These are phyloP conservation scores for Itoplectis maculator DNA, from an alignment of 2,888 invertebrate species.

Conservation along the genomic window DNA sequence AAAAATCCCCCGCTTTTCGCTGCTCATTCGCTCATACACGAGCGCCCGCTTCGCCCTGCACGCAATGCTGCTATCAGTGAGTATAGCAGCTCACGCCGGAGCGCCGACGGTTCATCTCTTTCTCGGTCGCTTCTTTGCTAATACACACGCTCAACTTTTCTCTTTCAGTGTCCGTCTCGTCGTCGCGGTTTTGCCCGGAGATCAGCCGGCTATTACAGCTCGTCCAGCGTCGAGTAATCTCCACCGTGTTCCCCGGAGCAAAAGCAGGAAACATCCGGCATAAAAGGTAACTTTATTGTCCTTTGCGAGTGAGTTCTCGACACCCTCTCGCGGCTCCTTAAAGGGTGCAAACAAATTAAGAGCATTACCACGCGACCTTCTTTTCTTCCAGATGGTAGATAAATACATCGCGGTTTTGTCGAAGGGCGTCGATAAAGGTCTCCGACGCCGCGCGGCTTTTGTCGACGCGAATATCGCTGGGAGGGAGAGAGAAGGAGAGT, in stretches of 20 bases:
- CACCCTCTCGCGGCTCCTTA: conserved; percentile 11
- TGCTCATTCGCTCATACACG: conserved; percentile 70
- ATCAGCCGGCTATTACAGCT: conserved; percentile 28
- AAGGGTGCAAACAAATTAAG: conserved; percentile 66
- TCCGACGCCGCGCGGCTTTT: neutral
- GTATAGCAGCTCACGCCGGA: conserved; percentile 9
- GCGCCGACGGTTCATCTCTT: conserved; percentile 32
- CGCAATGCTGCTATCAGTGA: conserved; percentile 34
- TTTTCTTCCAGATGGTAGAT: conserved; percentile 41
- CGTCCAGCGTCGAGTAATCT: conserved; percentile 19
- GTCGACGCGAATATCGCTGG: conserved; percentile 20
- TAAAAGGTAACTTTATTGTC: conserved; percentile 19
- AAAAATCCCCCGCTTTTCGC: conserved; percentile 75
- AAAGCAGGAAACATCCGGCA: conserved; percentile 1
- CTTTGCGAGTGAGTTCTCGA: conserved; percentile 22
- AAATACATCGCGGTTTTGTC: conserved; percentile 28
- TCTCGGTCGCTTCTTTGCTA: conserved; percentile 31
- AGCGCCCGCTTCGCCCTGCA: conserved; percentile 65
- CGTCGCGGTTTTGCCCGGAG: neutral
- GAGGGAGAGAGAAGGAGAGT: neutral
- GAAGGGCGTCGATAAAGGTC: conserved; percentile 29
- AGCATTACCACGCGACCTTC: conserved; percentile 49
- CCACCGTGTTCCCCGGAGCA: neutral
- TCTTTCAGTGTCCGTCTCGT: conserved; percentile 20
- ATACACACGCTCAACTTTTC: conserved; percentile 31